Conservation (phyloP, 2,797 vertebrate species). For the Momotus momota region DNA sequence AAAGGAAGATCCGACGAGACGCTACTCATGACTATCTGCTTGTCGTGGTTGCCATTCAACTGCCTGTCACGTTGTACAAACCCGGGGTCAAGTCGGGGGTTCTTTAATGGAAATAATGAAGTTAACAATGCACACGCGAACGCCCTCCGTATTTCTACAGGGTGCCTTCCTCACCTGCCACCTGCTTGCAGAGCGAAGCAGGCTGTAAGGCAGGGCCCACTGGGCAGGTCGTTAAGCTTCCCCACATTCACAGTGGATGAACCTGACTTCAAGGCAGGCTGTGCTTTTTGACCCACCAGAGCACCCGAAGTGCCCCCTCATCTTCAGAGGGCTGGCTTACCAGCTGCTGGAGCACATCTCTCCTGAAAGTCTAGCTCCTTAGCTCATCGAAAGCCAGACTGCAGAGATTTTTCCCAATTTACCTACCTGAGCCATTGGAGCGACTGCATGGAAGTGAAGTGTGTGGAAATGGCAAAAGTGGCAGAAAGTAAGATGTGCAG, state of each 20-base stretch:
- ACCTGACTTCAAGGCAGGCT: background rate
- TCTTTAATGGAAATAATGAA: background rate
- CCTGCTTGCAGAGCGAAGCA: background rate
- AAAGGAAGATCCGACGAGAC: background rate
- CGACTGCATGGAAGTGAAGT: background rate
- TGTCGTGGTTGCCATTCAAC: background rate
- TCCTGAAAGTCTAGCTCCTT: background rate
- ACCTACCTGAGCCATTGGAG: background rate
- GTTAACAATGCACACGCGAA: background rate
- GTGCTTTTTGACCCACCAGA: background rate
- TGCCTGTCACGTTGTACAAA: background rate
- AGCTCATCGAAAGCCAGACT: background rate
- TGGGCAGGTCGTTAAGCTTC: background rate
- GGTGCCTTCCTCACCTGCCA: background rate
- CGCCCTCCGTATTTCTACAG: background rate
- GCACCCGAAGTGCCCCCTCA: background rate
- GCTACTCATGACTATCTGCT: background rate
- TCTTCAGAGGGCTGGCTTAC: background rate
- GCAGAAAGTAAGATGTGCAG: background rate
- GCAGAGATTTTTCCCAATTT: background rate
- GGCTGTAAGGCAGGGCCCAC: background rate
- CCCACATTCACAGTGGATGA: background rate
- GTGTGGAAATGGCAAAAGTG: background rate
- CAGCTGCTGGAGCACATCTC: background rate
- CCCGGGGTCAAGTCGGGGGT: background rate